Conservation (phyloP, 2,113 vertebrate species). For the Chloropsis hardwickii region DNA sequence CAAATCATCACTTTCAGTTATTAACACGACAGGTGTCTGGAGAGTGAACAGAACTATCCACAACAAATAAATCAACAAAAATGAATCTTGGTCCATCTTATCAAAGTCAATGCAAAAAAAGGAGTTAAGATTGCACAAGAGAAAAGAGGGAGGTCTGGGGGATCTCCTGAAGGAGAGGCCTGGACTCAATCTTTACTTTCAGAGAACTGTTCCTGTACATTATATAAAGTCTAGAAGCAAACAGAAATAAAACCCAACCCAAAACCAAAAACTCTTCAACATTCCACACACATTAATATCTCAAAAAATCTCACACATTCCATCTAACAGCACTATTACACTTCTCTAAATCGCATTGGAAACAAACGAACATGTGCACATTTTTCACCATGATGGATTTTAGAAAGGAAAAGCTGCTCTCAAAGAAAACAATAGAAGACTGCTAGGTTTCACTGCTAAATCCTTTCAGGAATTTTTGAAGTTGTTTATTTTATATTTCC, state of each 20-base stretch:
- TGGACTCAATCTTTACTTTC: background rate
- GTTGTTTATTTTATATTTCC: background rate
- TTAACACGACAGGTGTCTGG: background rate
- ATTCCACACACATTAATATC: background rate
- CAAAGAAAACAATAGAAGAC: background rate
- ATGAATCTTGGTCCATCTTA: background rate
- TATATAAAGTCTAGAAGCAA: background rate
- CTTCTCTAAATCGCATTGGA: background rate
- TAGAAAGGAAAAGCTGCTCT: slow-evolving; percentile 8
- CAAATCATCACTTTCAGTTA: background rate
- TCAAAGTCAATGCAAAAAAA: background rate
- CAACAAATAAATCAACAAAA: background rate
- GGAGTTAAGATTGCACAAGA: background rate
- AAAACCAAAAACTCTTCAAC: background rate
- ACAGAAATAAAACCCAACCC: background rate
- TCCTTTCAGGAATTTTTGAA: slow-evolving; percentile 16
- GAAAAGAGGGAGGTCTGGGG: background rate
- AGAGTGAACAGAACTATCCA: background rate
- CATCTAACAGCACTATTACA: background rate
- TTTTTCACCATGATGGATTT: background rate
- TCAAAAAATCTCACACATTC: background rate
- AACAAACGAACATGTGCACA: accelerated
- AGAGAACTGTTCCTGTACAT: background rate
- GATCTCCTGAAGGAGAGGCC: background rate
- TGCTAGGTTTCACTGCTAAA: background rate